Conservation (phyloP, 2,888 invertebrate species). For the Conus canariensis region DNA sequence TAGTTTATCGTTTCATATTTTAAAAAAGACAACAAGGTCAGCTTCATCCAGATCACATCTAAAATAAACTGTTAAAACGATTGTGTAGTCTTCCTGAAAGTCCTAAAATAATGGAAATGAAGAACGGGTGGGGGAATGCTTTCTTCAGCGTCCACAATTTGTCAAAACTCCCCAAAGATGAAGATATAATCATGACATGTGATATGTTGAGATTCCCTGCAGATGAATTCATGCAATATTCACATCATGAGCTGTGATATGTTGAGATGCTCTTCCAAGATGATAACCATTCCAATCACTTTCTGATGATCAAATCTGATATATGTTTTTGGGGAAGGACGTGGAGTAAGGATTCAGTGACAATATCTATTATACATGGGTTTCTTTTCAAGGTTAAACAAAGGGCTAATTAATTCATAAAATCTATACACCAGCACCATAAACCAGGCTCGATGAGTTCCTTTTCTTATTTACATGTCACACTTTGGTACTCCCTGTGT, state of each 20-base stretch:
- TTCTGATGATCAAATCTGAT: neutral
- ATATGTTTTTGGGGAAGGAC: neutral
- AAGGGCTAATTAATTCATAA: neutral
- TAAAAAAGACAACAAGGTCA: too few species aligned
- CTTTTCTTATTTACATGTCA: neutral
- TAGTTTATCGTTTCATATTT: too few species aligned
- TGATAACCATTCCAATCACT: neutral
- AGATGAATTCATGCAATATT: neutral
- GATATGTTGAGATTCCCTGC: neutral
- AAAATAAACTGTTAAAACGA: too few species aligned
- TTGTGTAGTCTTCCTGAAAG: too few species aligned
- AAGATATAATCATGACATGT: too few species aligned
- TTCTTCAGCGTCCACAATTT: too few species aligned
- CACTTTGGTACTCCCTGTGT: neutral
- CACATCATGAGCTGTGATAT: slow-evolving; percentile 1
- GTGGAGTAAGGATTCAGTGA: neutral
- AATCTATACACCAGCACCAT: slow-evolving; percentile 17
- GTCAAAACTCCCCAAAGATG: too few species aligned
- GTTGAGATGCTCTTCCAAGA: neutral
- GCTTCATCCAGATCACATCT: too few species aligned
- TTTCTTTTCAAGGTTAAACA: neutral
- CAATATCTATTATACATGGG: neutral
- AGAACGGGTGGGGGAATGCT: too few species aligned
- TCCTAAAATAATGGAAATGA: too few species aligned
- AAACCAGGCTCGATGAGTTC: neutral